Base-by-base conservation (phyloP, 1,140 invertebrate species). In the Pseudomyrmex concolor region DNA sequence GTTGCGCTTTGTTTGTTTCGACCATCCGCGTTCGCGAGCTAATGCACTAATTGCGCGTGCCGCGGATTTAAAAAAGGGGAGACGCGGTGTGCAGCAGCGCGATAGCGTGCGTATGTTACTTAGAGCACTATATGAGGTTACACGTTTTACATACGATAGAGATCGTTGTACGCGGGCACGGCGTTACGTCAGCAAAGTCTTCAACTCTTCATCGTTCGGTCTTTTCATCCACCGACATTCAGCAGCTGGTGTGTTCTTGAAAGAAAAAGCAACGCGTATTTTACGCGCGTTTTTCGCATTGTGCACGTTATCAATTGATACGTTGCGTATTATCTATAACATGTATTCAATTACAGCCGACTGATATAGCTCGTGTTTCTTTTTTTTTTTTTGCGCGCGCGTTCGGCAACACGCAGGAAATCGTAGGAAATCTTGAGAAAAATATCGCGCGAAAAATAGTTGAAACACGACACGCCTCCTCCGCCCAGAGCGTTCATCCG, bases 91-190 rank as follows among this genome's bases (percentile, higher is more conserved):
- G 84, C 88, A 90, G 80, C 34, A 34, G 34, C 34, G 34, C 83
- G 90, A 85, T 90, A 91, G 83, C 78, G 89, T 89, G 88, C 85
- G 73, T 66, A 34, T 34, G 34, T 34, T 34, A 34, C 72, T 89
- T 85, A 84, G 84, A 89, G 88, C 89, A 89, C 89, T 89, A 90
- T 89, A 90, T 89, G 90, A 92, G 89, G 89, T 93, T 92, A 91
- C 77, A 91, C 77, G 90, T 90, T 70, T 84, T 82, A 82, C 82
- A 86, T 77, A 91, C 86, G 89, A 91, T 85, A 92, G 92, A 93
- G 91, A 93, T 93, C 91, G 91, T 90, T 92, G 91, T 90, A 86
- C 80, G 83, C 34, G 34, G 34, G 34, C 84, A 84, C 86, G 82
- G 83, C 84, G 73, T 90, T 81, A 84, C 54, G 70, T 84, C 76